phyloP scores from a whole-genome alignment of 2,797 vertebrate species.

The Spheniscus humboldti region DNA sequence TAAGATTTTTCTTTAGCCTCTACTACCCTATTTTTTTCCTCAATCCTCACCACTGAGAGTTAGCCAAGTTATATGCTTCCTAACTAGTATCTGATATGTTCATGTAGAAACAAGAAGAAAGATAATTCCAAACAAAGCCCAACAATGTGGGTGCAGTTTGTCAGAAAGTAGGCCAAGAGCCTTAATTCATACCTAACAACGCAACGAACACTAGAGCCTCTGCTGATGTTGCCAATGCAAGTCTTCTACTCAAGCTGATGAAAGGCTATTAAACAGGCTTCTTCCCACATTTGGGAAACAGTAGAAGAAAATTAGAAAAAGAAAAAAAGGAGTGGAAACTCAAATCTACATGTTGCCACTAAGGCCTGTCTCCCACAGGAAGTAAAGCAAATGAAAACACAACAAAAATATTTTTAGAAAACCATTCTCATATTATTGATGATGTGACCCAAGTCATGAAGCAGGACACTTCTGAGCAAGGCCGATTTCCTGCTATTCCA shows the following conservation, averaged over 20 bases:
- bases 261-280: not conserved
- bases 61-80: not conserved
- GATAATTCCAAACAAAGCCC: not conserved
- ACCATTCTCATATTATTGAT: conserved; percentile 1
- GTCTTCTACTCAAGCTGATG: not conserved
- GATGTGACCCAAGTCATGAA: conserved; percentile 18
- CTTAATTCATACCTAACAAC: not conserved
- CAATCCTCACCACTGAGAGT: not conserved
- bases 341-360: not conserved
- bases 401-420: conserved; percentile 31
- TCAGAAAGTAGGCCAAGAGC: not conserved
- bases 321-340: not conserved
- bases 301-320: not conserved
- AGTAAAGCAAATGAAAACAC: conserved; percentile 7
- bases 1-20: not conserved
- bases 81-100: not conserved
- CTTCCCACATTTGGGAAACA: not conserved
- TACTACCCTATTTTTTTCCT: not conserved
- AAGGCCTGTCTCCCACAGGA: conserved; percentile 24
- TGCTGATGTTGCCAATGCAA: not conserved
- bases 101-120: not conserved
- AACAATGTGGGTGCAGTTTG: not conserved
- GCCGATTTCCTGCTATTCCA: conserved; percentile 1
- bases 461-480: not conserved
- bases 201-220: not conserved